Evolutionary conservation across 2,113 vertebrate species (phyloP).

Genomic region (Eretmochelys imbricata): DNA sequence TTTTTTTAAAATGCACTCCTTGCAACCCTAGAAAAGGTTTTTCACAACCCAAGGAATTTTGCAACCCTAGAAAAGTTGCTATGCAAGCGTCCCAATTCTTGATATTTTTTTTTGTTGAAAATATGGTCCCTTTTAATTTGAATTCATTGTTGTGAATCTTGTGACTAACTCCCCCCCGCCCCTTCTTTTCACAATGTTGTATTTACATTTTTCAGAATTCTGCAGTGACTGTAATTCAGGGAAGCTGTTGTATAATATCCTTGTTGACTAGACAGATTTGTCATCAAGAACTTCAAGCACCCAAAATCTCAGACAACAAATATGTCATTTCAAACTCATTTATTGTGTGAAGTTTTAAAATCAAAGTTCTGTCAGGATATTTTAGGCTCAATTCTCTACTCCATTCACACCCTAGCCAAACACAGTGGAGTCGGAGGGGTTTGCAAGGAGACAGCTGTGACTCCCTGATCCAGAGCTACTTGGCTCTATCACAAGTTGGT

Average conservation of each 20-base stretch:
- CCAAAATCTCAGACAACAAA: neutral
- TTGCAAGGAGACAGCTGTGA: conserved; percentile 12
- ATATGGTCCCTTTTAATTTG: neutral
- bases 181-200: neutral
- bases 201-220: neutral
- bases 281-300: neutral
- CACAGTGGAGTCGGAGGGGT: neutral
- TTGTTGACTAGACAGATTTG: neutral
- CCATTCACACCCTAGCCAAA: neutral
- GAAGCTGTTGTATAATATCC: neutral
- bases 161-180: neutral
- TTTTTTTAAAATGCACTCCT: neutral
- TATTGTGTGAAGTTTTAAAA: neutral
- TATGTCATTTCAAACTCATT: neutral
- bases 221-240: neutral
- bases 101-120: neutral
- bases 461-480: conserved; percentile 12
- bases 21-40: neutral
- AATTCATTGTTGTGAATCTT: neutral
- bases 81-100: neutral
- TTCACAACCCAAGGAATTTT: neutral
- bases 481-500: neutral
- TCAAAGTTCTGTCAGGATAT: neutral
- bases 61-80: neutral
- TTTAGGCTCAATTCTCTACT: neutral